Conservation (phyloP, 1,140 invertebrate genomes). For the Yoshiicerus persimilis region DNA sequence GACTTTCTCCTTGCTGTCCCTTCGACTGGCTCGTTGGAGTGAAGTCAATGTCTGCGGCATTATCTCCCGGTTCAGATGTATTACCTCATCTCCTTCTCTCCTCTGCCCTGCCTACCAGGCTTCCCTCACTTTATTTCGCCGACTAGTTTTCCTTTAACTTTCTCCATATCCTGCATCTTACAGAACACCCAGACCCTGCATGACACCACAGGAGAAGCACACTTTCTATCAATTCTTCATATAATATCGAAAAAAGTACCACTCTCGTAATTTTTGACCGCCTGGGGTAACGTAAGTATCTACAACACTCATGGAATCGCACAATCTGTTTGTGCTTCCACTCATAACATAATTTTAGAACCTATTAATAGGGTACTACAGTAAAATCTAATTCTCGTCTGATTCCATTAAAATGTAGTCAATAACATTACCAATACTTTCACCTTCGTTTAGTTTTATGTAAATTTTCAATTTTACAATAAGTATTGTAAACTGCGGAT, state of each 20-base stretch:
- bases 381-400: no score
- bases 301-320: neutral
- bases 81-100: conserved; percentile 3
- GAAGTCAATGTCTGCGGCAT: neutral
- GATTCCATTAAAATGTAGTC: no score
- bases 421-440: no score
- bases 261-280: neutral
- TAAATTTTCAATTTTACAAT: no score
- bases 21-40: neutral
- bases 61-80: neutral
- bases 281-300: neutral
- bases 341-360: no score
- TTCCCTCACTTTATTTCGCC: neutral
- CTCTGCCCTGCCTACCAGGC: neutral
- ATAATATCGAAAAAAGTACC: neutral
- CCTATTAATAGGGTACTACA: no score
- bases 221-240: neutral
- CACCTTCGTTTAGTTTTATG: no score
- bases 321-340: neutral
- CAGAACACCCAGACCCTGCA: neutral
- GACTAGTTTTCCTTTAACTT: neutral
- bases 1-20: conserved; percentile 5
- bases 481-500: no score
- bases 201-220: neutral
- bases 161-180: neutral